Evolutionary conservation across 1,140 invertebrate genomes (phyloP).

Genomic region (Gyrodactylus bullatarudis): DNA sequence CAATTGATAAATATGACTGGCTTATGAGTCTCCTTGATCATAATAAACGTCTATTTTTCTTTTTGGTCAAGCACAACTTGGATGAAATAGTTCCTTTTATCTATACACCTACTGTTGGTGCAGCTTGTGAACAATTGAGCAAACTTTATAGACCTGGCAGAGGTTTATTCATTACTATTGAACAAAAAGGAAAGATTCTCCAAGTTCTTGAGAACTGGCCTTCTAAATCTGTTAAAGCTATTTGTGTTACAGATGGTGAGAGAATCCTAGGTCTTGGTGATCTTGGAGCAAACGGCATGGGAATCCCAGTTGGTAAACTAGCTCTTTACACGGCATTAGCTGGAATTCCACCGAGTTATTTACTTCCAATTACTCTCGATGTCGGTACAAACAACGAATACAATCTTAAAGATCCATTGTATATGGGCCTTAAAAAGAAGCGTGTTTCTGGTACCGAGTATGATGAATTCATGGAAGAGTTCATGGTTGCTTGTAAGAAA

Average conservation of each 20-base stretch:
- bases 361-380: constrained; percentile 16
- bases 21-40: constrained; percentile 7
- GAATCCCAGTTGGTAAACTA: constrained; percentile 19
- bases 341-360: constrained; percentile 15
- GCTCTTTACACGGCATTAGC: constrained; percentile 18
- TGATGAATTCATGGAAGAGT: constrained; percentile 60
- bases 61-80: constrained; percentile 1
- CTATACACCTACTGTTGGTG: constrained; percentile 8
- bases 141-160: constrained; percentile 7
- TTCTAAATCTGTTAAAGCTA: constrained; percentile 20
- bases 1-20: constrained; percentile 8
- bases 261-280: constrained; percentile 19
- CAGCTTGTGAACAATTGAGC: constrained; percentile 7
- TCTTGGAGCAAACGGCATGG: constrained; percentile 19
- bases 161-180: constrained; percentile 62
- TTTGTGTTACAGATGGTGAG: constrained; percentile 19
- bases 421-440: constrained; percentile 8
- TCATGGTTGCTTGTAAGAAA: constrained; percentile 65
- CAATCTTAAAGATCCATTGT: constrained; percentile 10
- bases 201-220: constrained; percentile 45
- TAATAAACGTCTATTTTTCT: constrained; percentile 9
- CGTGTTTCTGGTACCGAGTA: constrained; percentile 31
- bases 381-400: constrained; percentile 20
- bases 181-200: constrained; percentile 55
- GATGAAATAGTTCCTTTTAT: constrained; percentile 7